These are phyloP conservation scores for Oligia strigilis DNA, from an alignment of 2,888 invertebrate genomes.

Conservation along the genomic window DNA sequence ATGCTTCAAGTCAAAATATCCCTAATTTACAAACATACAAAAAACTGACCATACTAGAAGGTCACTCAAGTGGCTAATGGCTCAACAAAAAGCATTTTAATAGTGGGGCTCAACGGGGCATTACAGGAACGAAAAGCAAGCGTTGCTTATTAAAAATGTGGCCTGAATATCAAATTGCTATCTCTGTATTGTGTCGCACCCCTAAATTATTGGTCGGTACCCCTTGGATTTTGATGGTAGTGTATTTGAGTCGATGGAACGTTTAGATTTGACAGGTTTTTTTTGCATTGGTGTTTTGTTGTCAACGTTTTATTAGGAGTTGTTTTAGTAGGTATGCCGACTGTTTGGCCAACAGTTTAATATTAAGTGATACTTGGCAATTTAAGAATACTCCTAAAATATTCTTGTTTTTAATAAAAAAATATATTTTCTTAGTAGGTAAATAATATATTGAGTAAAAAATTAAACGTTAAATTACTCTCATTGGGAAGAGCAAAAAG, in stretches of 20 bases:
- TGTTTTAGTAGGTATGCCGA: neutral
- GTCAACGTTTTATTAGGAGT: neutral
- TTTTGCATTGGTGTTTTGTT: neutral
- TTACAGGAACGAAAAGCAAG: conserved; percentile 73
- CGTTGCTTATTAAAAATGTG: conserved; percentile 90
- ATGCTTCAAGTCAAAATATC: conserved; percentile 29
- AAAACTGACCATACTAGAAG: conserved; percentile 73
- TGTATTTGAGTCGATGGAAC: conserved; percentile 41
- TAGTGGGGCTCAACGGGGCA: conserved; percentile 83
- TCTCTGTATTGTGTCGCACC: conserved; percentile 86
- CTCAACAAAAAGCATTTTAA: conserved; percentile 85
- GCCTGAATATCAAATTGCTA: conserved; percentile 91
- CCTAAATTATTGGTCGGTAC: conserved; percentile 75
- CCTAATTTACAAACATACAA: conserved; percentile 56
- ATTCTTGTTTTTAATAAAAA: neutral
- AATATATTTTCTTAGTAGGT: neutral
- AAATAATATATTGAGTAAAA: neutral
- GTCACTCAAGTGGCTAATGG: conserved; percentile 78
- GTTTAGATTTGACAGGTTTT: conserved; percentile 52
- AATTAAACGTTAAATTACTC: too few relatives aligned
- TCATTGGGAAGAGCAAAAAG: neutral
- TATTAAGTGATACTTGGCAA: neutral
- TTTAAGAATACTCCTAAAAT: too few relatives aligned
- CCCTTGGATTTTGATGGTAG: conserved; percentile 74
- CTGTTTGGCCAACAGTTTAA: neutral